A percentile compares a stretch with the other conserved stretches of the same genome.
phyloP scores from a whole-genome alignment of 2,888 invertebrate species.

The Esperia sulphurella region DNA sequence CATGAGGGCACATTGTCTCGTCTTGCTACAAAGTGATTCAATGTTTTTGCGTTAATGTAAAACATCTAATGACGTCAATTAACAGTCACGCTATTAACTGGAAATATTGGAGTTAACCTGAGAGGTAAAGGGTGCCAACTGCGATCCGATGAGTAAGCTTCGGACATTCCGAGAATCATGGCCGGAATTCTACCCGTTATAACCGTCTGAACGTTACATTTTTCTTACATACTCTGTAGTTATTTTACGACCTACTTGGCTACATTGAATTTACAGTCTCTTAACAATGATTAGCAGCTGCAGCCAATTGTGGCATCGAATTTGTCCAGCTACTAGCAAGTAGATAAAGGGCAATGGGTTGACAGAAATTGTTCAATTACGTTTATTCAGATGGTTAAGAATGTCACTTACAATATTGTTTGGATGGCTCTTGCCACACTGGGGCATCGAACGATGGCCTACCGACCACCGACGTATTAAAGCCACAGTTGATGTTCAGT shows the following conservation, averaged over 20 bases:
- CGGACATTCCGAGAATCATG: neutral
- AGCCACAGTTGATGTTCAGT: neutral
- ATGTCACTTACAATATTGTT: slow-evolving; percentile 69
- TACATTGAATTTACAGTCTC: slow-evolving; percentile 39
- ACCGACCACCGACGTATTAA: slow-evolving; percentile 7
- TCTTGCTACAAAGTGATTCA: slow-evolving; percentile 16
- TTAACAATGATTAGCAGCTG: slow-evolving; percentile 56
- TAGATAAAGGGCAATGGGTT: slow-evolving; percentile 70
- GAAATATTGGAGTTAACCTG: slow-evolving; percentile 12
- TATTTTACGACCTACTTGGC: slow-evolving; percentile 25
- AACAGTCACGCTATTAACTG: slow-evolving; percentile 14
- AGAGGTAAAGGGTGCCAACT: slow-evolving; percentile 1
- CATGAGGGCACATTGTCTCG: slow-evolving; percentile 42
- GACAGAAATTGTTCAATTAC: slow-evolving; percentile 74
- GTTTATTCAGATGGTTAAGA: slow-evolving; percentile 72
- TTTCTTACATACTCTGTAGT: neutral
- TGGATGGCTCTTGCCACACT: slow-evolving; percentile 54
- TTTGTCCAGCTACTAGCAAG: slow-evolving; percentile 35
- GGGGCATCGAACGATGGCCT: slow-evolving; percentile 12
- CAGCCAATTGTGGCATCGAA: slow-evolving; percentile 46
- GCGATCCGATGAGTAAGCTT: slow-evolving; percentile 8
- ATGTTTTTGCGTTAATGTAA: slow-evolving; percentile 20
- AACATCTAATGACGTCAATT: slow-evolving; percentile 28
- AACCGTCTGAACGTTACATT: neutral
- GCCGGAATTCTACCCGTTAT: slow-evolving; percentile 2